These are phyloP conservation scores for Rhabdornis inornatus DNA, from an alignment of 2,113 vertebrate species.

Conservation along the genomic window DNA sequence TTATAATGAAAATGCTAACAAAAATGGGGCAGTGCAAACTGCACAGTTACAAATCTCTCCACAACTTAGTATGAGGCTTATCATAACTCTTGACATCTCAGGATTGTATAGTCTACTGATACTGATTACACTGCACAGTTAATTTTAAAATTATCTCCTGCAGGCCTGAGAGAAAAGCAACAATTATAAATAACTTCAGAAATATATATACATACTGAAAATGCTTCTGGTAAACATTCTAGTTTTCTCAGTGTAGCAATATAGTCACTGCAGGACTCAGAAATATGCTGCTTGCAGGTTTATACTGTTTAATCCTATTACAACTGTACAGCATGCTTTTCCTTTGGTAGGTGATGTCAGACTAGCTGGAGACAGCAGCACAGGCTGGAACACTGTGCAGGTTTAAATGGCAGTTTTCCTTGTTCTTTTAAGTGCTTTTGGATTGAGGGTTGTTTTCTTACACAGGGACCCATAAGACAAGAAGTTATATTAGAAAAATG, in stretches of 20 bases:
- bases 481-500: neutral
- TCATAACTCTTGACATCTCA: constrained; percentile 36
- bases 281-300: constrained; percentile 7
- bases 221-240: neutral
- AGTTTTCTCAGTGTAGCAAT: neutral
- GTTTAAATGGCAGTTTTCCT: neutral
- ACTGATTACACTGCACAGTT: constrained; percentile 7
- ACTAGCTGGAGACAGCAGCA: neutral
- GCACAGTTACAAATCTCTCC: constrained; percentile 14
- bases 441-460: neutral
- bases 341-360: neutral
- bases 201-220: neutral
- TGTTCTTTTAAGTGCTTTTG: neutral
- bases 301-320: constrained; percentile 39
- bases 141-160: constrained; percentile 39
- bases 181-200: constrained; percentile 23
- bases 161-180: constrained; percentile 16
- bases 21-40: neutral
- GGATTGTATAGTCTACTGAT: neutral
- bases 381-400: neutral
- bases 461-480: neutral
- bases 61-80: constrained; percentile 20
- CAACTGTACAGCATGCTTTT: neutral
- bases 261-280: neutral
- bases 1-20: constrained; percentile 55